Evolutionary conservation across 2,888 invertebrate species (phyloP), one percentile per base, ranked within the genome.

Genomic region (Brachypterus glaber): DNA sequence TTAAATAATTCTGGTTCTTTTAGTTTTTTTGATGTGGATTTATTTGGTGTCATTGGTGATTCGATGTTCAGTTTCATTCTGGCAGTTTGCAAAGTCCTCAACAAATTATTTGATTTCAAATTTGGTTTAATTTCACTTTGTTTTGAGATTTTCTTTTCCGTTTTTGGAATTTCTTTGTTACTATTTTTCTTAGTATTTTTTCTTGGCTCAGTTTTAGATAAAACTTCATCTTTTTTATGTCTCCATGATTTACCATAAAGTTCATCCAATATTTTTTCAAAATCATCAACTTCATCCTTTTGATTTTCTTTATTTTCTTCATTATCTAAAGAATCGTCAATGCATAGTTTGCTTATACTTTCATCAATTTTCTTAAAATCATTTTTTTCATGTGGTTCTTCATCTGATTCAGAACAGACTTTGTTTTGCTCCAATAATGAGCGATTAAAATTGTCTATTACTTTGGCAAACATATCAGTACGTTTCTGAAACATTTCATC

Each of bases 171-270:
- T 18, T 27, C 21, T 30, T 21, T 24, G 9, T 30, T 8, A 29
- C 30, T 17, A 34, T 29, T 31, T 15, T 37, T 40, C 8, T 40
- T 33, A 17, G 35, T 27, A 25, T 37, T 31, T 29, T 39, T 41
- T 34, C 33, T 35, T 17, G 52, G 50, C 41, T 57, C 61, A 9
- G 58, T 57, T 45, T 46, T 50, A 3, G 57, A 51, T 35, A 60
- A 44, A 33, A 63, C 46, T 31, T 49, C 41, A 15, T 58, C 50
- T 41, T 52, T 53, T 37, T 59, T 55, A 34, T 49, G 50, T 45
- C 61, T 55, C 65, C 65, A 65, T 25, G 49, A 52, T 24, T 50
- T 44, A 18, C 64, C 64, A 50, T 64, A 65, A 4, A 64, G 30
- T 31, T 54, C 49, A 44, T 63, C 62, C 30, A 64, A 46, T 12